Percentiles rank a stretch among this genome's conserved stretches.
These are phyloP conservation scores for Oxyteleia sp. DNA, from an alignment of 2,888 invertebrate genomes.

Conservation along the genomic window DNA sequence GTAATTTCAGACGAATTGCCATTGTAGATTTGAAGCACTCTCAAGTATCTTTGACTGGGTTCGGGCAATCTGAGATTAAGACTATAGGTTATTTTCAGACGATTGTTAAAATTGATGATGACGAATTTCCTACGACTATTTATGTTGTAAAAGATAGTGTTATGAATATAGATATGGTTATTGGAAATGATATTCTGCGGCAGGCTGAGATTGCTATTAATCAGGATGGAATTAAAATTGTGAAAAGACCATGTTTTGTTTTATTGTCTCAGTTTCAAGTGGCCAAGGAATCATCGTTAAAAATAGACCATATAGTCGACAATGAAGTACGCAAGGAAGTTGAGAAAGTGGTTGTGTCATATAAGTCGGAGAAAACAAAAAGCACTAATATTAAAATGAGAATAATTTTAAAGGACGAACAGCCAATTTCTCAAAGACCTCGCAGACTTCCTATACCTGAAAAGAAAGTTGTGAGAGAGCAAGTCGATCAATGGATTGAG, in stretches of 20 bases:
- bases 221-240: constrained; percentile 20
- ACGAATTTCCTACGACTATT: neutral
- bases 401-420: constrained; percentile 77
- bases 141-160: constrained; percentile 25
- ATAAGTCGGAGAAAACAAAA: constrained; percentile 72
- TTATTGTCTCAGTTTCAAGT: constrained; percentile 19
- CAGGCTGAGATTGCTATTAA: constrained; percentile 40
- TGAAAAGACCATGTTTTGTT: constrained; percentile 12
- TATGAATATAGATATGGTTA: constrained; percentile 28
- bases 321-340: constrained; percentile 41
- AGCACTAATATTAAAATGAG: constrained; percentile 73
- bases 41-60: neutral
- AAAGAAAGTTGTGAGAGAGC: constrained; percentile 75
- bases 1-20: neutral
- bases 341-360: constrained; percentile 65
- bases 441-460: constrained; percentile 72
- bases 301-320: constrained; percentile 2
- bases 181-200: constrained; percentile 40
- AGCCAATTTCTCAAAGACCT: constrained; percentile 75
- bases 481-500: constrained; percentile 78
- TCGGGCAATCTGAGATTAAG: neutral
- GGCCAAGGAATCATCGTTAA: neutral
- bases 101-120: neutral
- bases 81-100: constrained; percentile 30
- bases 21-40: neutral